These are phyloP conservation scores for Ophthalmolycus amberensis DNA, from an alignment of 2,113 vertebrate species.

Conservation along the genomic window DNA sequence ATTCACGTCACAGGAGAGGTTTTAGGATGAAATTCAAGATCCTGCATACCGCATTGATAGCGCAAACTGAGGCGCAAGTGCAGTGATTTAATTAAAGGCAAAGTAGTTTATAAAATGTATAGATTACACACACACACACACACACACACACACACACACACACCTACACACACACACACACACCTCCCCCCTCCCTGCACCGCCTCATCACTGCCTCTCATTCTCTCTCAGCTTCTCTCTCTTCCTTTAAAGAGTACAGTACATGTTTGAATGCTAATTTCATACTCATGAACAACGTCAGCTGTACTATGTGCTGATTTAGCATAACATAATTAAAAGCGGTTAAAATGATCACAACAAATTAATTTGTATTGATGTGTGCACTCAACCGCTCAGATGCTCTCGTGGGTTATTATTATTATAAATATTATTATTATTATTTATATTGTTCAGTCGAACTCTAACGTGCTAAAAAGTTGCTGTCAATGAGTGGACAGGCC, in stretches of 20 bases:
- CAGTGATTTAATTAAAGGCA: conserved; percentile 34
- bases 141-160: background rate
- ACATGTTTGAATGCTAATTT: conserved; percentile 72
- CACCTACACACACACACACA: conserved; percentile 24
- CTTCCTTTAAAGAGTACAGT: conserved; percentile 50
- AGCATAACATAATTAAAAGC: conserved; percentile 75
- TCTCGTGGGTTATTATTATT: conserved; percentile 43
- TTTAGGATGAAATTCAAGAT: background rate
- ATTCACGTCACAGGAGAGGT: background rate
- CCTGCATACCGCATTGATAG: conserved; percentile 8
- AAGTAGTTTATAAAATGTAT: conserved; percentile 20
- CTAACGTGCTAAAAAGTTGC: conserved; percentile 72
- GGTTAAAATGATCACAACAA: conserved; percentile 72
- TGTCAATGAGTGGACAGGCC: conserved; percentile 13
- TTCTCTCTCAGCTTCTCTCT: conserved; percentile 16
- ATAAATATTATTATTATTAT: conserved; percentile 29
- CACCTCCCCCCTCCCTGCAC: background rate
- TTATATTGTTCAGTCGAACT: conserved; percentile 35
- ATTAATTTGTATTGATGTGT: conserved; percentile 73
- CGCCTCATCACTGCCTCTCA: background rate
- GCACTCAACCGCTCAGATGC: conserved; percentile 55
- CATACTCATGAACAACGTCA: conserved; percentile 63
- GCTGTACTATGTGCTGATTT: conserved; percentile 67
- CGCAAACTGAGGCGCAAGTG: conserved; percentile 14
- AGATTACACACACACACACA: conserved; percentile 3